Conservation (phyloP, 2,888 invertebrate species). For the Alviniconcha strummeri region DNA sequence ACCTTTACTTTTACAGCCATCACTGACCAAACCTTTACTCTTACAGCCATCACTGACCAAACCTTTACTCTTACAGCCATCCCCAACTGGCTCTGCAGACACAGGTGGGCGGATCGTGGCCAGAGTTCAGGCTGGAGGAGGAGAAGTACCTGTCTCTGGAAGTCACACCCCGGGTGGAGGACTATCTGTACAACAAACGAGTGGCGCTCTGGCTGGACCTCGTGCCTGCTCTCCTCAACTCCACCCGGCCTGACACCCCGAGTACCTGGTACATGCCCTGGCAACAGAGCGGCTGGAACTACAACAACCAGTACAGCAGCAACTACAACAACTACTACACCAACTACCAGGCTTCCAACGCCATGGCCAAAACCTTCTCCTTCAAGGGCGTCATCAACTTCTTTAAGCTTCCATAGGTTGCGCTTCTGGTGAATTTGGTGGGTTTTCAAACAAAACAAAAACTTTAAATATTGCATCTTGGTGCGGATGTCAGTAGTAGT, state of each 20-base stretch:
- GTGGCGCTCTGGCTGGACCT: conserved; percentile 20
- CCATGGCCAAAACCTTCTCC: neutral
- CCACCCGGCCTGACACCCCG: neutral
- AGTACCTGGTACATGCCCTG: neutral
- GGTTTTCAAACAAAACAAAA: too few species aligned
- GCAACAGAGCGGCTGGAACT: too few species aligned
- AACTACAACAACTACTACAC: too few species aligned
- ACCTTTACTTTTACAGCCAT: too few species aligned
- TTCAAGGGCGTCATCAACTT: neutral
- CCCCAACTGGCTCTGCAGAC: too few species aligned
- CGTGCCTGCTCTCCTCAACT: conserved; percentile 20
- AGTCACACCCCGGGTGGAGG: conserved; percentile 13
- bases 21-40: too few species aligned
- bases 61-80: too few species aligned
- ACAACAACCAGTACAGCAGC: neutral
- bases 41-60: too few species aligned
- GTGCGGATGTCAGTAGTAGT: too few species aligned
- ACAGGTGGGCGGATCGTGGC: neutral
- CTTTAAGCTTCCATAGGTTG: neutral
- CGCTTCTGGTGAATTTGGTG: neutral
- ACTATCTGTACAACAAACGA: conserved; percentile 20
- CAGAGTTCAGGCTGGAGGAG: neutral
- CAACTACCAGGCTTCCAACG: neutral
- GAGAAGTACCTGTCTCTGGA: conserved; percentile 9
- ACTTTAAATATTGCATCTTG: too few species aligned